Evolutionary conservation across 2,888 invertebrate genomes (phyloP).

Genomic region (Caenorhabditis drosophilae): DNA sequence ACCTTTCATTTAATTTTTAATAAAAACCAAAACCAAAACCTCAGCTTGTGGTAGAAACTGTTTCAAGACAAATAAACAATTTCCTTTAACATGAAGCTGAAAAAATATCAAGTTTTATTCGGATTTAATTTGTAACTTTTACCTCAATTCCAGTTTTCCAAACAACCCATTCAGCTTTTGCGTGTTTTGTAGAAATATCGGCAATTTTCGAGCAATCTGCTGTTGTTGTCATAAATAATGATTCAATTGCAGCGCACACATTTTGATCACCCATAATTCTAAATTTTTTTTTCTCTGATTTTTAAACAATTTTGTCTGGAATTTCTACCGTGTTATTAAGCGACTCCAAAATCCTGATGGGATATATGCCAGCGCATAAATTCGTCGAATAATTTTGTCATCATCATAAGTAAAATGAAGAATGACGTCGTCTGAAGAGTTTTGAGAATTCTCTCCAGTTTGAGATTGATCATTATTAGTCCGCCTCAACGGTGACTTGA

Average conservation of each 20-base stretch:
- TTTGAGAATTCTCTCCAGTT: background rate
- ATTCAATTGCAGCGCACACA: conserved; percentile 42
- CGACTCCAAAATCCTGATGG: conserved; percentile 98
- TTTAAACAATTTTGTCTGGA: background rate
- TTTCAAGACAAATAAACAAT: conserved; percentile 82
- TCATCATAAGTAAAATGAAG: conserved; percentile 41
- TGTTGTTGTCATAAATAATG: conserved; percentile 41
- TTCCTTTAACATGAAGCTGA: conserved; percentile 77
- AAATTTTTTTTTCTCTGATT: background rate
- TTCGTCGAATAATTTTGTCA: conserved; percentile 63
- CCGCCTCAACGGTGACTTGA: conserved; percentile 19
- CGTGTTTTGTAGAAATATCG: conserved; percentile 27
- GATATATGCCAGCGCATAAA: conserved; percentile 85
- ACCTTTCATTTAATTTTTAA: too few relatives aligned
- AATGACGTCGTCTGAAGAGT: conserved; percentile 20
- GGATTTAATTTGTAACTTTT: too few relatives aligned
- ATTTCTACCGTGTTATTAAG: conserved; percentile 79
- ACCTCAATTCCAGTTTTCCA: conserved; percentile 93
- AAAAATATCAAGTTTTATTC: too few relatives aligned
- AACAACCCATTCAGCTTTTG: conserved; percentile 80
- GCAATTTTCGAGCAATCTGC: conserved; percentile 21
- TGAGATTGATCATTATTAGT: conserved; percentile 4
- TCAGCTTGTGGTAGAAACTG: conserved; percentile 75
- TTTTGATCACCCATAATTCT: conserved; percentile 59
- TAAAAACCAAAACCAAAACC: too few relatives aligned